phyloP scores from a whole-genome alignment of 2,113 vertebrate species.

The Sula dactylatra region DNA sequence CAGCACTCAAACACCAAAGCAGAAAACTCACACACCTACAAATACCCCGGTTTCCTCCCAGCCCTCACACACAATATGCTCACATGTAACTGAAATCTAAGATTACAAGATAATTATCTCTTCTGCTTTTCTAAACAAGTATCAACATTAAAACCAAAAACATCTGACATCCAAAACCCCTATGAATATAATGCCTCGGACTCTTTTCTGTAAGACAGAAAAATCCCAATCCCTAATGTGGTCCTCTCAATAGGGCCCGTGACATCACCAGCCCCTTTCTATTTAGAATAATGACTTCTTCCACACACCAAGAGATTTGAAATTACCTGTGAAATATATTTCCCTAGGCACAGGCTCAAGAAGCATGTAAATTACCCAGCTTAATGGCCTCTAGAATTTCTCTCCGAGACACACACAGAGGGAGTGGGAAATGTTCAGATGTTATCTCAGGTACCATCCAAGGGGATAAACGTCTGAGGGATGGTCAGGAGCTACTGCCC shows the following conservation, averaged over 20 bases:
- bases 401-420: background rate
- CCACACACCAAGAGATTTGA: slow-evolving; percentile 73
- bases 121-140: background rate
- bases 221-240: slow-evolving; percentile 21
- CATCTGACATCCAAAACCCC: background rate
- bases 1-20: background rate
- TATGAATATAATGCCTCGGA: background rate
- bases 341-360: slow-evolving; percentile 68
- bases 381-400: slow-evolving; percentile 72
- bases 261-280: slow-evolving; percentile 64
- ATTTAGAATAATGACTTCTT: slow-evolving; percentile 75
- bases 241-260: background rate
- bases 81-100: background rate
- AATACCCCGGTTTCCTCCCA: background rate
- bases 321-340: slow-evolving; percentile 82
- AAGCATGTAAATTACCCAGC: slow-evolving; percentile 74
- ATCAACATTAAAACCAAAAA: background rate
- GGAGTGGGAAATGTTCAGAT: slow-evolving; percentile 32
- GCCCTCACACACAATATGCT: background rate
- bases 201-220: background rate
- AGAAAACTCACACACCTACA: background rate
- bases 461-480: background rate
- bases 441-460: background rate
- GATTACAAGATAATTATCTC: background rate
- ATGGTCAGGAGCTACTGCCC: background rate